Conservation (phyloP, 2,888 invertebrate species). For the Cartodere bifasciata region DNA sequence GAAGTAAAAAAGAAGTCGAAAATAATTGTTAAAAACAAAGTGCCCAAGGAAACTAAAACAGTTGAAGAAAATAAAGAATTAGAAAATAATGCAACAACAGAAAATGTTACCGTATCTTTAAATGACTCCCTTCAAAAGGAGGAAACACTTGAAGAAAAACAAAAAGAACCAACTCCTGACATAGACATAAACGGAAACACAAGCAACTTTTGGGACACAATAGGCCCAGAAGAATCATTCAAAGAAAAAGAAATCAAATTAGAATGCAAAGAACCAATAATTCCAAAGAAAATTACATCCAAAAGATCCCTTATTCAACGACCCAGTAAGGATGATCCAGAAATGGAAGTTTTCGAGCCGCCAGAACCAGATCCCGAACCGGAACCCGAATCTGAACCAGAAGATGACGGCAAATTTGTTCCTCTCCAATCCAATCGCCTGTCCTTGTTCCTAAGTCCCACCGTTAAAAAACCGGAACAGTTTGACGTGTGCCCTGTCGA, state of each 20-base stretch:
- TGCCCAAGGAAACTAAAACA: no score
- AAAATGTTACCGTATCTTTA: no score
- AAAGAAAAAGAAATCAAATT: constrained; percentile 11
- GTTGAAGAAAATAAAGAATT: no score
- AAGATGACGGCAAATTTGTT: constrained; percentile 32
- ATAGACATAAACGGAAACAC: no score
- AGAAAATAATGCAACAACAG: no score
- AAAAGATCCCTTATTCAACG: constrained; percentile 32
- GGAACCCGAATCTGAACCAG: constrained; percentile 31
- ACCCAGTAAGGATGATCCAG: constrained; percentile 29
- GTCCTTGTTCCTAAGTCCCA: constrained; percentile 31
- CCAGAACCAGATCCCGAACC: constrained; percentile 29
- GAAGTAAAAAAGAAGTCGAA: no score
- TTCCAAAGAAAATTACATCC: constrained; percentile 21
- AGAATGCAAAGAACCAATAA: constrained; percentile 4
- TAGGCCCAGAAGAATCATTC: constrained; percentile 3
- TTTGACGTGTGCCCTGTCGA: constrained; percentile 31
- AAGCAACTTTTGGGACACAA: background rate
- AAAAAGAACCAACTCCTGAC: background rate
- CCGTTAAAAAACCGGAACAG: constrained; percentile 31
- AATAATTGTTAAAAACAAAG: no score
- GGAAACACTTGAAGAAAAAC: constrained; percentile 1
- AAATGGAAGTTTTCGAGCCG: constrained; percentile 27
- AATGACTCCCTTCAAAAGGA: no score
- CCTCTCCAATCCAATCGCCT: constrained; percentile 33